Evolutionary conservation across 2,888 invertebrate genomes (phyloP).

Genomic region (Aphodius sticticus): DNA sequence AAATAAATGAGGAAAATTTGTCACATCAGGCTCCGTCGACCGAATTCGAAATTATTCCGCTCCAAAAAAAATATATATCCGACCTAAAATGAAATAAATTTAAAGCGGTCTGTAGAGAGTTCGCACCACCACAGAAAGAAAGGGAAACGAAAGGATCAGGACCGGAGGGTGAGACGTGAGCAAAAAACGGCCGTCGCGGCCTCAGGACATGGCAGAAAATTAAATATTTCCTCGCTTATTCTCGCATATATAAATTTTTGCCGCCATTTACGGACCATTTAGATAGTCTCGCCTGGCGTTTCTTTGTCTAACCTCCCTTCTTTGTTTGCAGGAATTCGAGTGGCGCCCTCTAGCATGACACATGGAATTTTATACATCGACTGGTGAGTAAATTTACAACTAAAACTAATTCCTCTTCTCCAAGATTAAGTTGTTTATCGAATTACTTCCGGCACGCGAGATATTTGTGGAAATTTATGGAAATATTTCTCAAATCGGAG

Average conservation of each 20-base stretch:
- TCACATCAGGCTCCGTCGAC: neutral
- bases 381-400: neutral
- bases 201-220: neutral
- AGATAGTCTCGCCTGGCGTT: neutral
- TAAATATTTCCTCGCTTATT: neutral
- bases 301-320: neutral
- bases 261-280: neutral
- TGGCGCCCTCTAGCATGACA: neutral
- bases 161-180: neutral
- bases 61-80: neutral
- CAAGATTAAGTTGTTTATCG: neutral
- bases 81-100: neutral
- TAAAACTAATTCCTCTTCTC: neutral
- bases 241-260: conserved; percentile 4
- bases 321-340: neutral
- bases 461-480: neutral
- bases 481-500: neutral
- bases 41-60: neutral
- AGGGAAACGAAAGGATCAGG: neutral
- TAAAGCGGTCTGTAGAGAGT: neutral
- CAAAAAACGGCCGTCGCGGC: neutral
- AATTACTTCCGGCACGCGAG: neutral
- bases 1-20: neutral
- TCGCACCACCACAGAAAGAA: neutral
- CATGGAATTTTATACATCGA: conserved; percentile 4